Percentiles rank a stretch among this genome's conserved stretches.
Evolutionary conservation across 1,140 invertebrate species (phyloP).

Genomic region (Andricus grossulariae): DNA sequence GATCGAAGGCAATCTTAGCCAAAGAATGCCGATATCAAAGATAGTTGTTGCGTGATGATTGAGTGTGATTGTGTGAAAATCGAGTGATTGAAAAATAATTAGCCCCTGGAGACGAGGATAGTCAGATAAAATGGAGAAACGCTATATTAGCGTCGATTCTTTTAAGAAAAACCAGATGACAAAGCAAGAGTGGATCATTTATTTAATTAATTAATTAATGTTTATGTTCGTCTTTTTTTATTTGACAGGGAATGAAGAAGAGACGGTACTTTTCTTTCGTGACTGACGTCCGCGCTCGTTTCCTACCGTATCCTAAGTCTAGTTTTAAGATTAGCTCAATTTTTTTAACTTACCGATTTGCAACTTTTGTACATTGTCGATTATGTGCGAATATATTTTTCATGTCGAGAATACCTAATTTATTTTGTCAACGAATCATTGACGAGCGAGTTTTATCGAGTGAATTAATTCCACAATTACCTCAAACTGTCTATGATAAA

Average conservation of each 20-base stretch:
- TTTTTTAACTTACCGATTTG: slow-evolving; percentile 63
- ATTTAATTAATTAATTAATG: slow-evolving; percentile 42
- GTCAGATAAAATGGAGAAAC: slow-evolving; percentile 19
- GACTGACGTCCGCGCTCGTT: slow-evolving; percentile 44
- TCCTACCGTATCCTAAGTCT: slow-evolving; percentile 49
- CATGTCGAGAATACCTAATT: background rate
- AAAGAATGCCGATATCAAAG: slow-evolving; percentile 30
- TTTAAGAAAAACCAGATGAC: background rate
- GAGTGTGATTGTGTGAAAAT: slow-evolving; percentile 34
- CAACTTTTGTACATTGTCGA: slow-evolving; percentile 67
- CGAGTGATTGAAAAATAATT: slow-evolving; percentile 6
- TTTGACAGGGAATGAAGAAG: slow-evolving; percentile 38
- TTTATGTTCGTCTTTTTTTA: slow-evolving; percentile 41
- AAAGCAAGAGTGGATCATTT: slow-evolving; percentile 41
- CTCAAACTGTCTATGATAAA: background rate
- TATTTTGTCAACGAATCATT: slow-evolving; percentile 5
- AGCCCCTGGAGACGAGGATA: slow-evolving; percentile 11
- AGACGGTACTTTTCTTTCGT: slow-evolving; percentile 34
- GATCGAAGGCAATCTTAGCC: slow-evolving; percentile 8
- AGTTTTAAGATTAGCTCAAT: slow-evolving; percentile 72
- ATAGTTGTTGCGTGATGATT: background rate
- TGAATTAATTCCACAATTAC: background rate
- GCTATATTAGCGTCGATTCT: slow-evolving; percentile 49
- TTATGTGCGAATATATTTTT: slow-evolving; percentile 42
- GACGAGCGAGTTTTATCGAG: background rate